Conservation (phyloP, 35 echinoderm and acorn worm genomes). For the Apostichopus californicus region DNA sequence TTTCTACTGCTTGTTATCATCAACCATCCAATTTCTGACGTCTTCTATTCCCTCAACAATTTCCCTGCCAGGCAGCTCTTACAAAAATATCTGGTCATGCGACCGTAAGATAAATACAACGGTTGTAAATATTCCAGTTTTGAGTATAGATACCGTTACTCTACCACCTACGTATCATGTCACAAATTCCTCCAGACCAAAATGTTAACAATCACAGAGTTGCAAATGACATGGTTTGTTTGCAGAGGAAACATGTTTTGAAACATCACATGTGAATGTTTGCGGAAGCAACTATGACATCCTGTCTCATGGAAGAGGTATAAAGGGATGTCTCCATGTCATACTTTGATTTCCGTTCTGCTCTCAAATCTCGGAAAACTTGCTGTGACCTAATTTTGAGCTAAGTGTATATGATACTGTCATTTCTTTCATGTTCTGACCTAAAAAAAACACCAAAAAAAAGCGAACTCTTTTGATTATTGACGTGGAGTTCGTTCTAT, state of each 20-base stretch:
- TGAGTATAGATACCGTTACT: background rate
- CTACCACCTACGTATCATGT: background rate
- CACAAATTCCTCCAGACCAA: background rate
- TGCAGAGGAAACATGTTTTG: background rate
- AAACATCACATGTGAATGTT: background rate
- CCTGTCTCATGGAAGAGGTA: background rate
- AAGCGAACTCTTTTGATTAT: too few relatives aligned
- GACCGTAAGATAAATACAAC: background rate
- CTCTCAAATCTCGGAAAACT: too few relatives aligned
- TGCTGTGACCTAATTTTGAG: too few relatives aligned
- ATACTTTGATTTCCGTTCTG: too few relatives aligned
- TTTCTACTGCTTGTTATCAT: too few relatives aligned
- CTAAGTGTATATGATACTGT: too few relatives aligned
- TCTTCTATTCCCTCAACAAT: background rate
- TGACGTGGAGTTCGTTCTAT: too few relatives aligned
- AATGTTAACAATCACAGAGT: background rate
- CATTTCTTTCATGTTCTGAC: too few relatives aligned
- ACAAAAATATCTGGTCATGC: background rate
- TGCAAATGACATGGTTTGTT: background rate
- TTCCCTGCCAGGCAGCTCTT: background rate
- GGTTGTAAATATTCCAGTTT: background rate
- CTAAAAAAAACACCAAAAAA: too few relatives aligned
- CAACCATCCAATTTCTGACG: too few relatives aligned
- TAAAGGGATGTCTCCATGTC: too few relatives aligned
- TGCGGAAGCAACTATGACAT: background rate